These are phyloP conservation scores for Periparus ater DNA, from an alignment of 2,797 vertebrate genomes.

Conservation along the genomic window DNA sequence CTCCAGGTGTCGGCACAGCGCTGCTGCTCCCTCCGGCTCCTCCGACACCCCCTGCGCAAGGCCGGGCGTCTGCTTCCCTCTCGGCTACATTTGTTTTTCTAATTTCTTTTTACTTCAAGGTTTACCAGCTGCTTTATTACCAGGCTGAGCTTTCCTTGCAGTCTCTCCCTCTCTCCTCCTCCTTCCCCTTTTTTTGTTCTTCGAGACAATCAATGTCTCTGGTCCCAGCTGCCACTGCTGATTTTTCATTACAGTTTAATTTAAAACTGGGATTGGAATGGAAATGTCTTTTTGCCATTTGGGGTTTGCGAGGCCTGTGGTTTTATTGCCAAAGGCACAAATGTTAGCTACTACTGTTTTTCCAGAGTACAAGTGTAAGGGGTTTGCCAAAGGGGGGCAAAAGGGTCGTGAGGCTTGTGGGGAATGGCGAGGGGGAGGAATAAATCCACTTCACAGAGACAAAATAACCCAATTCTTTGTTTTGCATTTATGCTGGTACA, in stretches of 20 bases:
- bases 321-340: slow-evolving; percentile 86
- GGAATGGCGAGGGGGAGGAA: not conserved
- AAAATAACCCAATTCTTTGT: slow-evolving; percentile 53
- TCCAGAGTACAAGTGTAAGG: slow-evolving; percentile 67
- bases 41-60: not conserved
- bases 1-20: slow-evolving; percentile 56
- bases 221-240: slow-evolving; percentile 86
- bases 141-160: slow-evolving; percentile 74
- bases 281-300: slow-evolving; percentile 85
- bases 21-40: not conserved
- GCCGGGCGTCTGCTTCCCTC: slow-evolving; percentile 67
- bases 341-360: slow-evolving; percentile 84
- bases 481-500: slow-evolving; percentile 43
- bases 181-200: slow-evolving; percentile 76
- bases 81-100: slow-evolving; percentile 81
- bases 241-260: slow-evolving; percentile 89
- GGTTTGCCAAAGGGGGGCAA: slow-evolving; percentile 36
- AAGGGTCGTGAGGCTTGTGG: not conserved
- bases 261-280: slow-evolving; percentile 87
- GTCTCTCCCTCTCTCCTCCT: slow-evolving; percentile 67
- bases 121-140: slow-evolving; percentile 84
- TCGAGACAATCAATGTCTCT: slow-evolving; percentile 81
- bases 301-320: slow-evolving; percentile 80
- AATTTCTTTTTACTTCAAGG: slow-evolving; percentile 82
- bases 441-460: slow-evolving; percentile 24